These are phyloP conservation scores for Tyrophagus putrescentiae DNA, from an alignment of 1,140 invertebrate species.

Conservation along the genomic window DNA sequence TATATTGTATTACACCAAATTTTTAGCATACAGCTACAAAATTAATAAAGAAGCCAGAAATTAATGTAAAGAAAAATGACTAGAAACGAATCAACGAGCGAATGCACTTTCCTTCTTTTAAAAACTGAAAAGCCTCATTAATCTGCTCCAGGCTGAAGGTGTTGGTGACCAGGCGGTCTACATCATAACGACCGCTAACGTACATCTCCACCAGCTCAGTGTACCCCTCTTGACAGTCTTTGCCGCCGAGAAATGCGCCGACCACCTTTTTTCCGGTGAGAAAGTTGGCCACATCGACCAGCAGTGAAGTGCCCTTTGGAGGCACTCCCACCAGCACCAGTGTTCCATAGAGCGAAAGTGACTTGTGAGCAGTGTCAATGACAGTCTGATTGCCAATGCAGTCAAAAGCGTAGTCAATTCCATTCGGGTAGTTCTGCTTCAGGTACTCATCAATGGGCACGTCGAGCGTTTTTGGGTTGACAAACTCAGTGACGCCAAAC, in stretches of 20 bases:
- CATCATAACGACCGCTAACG: conserved; percentile 58
- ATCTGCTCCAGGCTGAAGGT: conserved; percentile 61
- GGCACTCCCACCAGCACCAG: conserved; percentile 9
- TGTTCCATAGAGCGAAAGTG: conserved; percentile 52
- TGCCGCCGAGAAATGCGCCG: conserved; percentile 77
- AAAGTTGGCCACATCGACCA: conserved; percentile 84
- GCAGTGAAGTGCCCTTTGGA: conserved; percentile 27
- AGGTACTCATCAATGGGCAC: conserved; percentile 39
- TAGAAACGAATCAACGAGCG: conserved; percentile 25
- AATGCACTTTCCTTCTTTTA: conserved; percentile 30
- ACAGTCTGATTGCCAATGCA: conserved; percentile 13
- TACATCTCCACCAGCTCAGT: conserved; percentile 88
- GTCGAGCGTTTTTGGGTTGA: conserved; percentile 14
- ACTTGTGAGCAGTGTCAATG: background rate
- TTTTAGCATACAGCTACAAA: background rate
- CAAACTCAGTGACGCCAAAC: conserved; percentile 39
- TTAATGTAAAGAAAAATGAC: too few species aligned
- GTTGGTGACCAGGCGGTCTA: conserved; percentile 90
- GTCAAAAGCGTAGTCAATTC: conserved; percentile 19
- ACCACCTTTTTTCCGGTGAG: conserved; percentile 84
- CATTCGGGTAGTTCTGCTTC: conserved; percentile 71
- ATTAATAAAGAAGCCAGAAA: conserved; percentile 6
- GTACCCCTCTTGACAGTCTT: conserved; percentile 78
- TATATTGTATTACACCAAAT: background rate
- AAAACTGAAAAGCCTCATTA: conserved; percentile 76